These are phyloP conservation scores for Eonycteris spelaea DNA, from an alignment of 2,113 vertebrate genomes.

Conservation along the genomic window DNA sequence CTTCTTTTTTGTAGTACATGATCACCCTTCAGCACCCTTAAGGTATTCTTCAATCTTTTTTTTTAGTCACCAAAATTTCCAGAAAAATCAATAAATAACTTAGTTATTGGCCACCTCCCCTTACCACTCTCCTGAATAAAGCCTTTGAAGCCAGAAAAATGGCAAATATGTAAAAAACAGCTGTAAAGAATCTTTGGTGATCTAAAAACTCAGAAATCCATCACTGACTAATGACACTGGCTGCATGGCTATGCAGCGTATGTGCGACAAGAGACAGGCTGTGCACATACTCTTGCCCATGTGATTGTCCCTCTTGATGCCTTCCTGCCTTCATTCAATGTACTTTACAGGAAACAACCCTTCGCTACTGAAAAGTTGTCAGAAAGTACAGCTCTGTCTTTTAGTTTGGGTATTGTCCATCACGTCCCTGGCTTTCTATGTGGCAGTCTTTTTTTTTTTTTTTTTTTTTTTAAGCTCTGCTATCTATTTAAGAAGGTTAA, in stretches of 20 bases:
- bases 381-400: not conserved
- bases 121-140: not conserved
- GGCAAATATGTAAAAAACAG: not conserved
- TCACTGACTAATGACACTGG: not conserved
- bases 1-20: not conserved
- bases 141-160: not conserved
- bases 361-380: not conserved
- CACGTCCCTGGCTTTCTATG: not conserved
- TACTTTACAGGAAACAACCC: not conserved
- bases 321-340: not conserved
- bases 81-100: not conserved
- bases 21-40: not conserved
- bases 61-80: not conserved
- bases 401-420: not conserved
- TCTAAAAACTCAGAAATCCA: not conserved
- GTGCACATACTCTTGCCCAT: accelerated
- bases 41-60: not conserved
- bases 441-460: not conserved
- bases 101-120: not conserved
- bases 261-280: not conserved
- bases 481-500: not conserved
- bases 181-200: not conserved
- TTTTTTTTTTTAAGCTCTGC: not conserved
- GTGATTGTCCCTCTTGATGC: too few relatives aligned
- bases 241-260: not conserved